Evolutionary conservation across 2,113 vertebrate species (phyloP).

Genomic region (Macroglossus sobrinus): DNA sequence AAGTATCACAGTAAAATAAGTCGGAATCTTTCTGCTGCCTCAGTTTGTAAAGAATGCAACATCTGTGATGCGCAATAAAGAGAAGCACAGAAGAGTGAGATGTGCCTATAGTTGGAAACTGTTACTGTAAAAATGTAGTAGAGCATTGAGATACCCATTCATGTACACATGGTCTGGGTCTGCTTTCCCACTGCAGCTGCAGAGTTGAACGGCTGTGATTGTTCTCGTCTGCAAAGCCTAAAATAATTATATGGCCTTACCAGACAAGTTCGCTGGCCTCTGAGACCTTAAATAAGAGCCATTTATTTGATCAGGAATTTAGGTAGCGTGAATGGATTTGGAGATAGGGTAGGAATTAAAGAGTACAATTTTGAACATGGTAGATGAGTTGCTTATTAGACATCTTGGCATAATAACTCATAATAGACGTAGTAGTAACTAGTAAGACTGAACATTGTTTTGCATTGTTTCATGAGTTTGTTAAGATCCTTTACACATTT

Average conservation of each 20-base stretch:
- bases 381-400: not conserved
- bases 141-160: not conserved
- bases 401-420: not conserved
- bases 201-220: not conserved
- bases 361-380: not conserved
- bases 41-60: too few relatives aligned
- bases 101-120: not conserved
- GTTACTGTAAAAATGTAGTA: not conserved
- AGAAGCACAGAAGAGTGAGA: not conserved
- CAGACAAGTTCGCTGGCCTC: not conserved
- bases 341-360: not conserved
- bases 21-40: not conserved
- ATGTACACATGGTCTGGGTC: not conserved
- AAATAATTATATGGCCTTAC: not conserved
- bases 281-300: not conserved
- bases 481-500: not conserved
- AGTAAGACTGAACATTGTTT: not conserved
- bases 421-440: not conserved
- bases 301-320: not conserved
- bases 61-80: too few relatives aligned
- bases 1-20: not conserved
- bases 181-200: not conserved
- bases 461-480: not conserved
- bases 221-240: not conserved
- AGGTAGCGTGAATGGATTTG: not conserved